Base-by-base conservation (phyloP, 2,113 vertebrate genomes). In the Ictalurus punctatus region DNA sequence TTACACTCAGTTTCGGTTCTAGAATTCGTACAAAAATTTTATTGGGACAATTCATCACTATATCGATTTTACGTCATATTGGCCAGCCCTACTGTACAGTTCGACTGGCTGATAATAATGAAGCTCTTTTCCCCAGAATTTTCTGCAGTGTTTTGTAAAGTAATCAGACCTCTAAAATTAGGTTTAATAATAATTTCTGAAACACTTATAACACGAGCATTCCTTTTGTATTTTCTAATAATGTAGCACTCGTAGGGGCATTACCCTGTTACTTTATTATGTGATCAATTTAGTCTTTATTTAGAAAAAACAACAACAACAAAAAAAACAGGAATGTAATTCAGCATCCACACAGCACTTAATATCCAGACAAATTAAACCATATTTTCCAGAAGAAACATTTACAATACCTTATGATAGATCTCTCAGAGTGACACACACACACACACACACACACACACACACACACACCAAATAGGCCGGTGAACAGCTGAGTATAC, bases 401-500 rank as follows among this genome's bases (percentile, higher is more conserved):
- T 9, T 63, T 63, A 63, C 27, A 69, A 30, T 63, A 63, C 12
- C 13, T 69, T 30, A 69, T 5, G 12, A 69, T 30, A 30, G 65
- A 8, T 7, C 16, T 21, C 69, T 73, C 67, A 30, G 30, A 71
- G 69, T 34, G 4, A 61, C 5, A 61, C 0, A 2, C 48, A 52
- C 48, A 48, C 44, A 34, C 34, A 0, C 34, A 30, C 5, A 37
- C 58, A 81, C 76, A 86, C 17, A 87, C 61, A 61, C n/a, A 58
- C 23, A 48, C 69, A 73, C 30, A 73, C 69, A 52, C 2, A 21
- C 44, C 76, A 52, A 23, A 52, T 27, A 23, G 76, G 44, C 40
- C 40, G 19, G 52, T 19, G 27, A 86, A 88, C 93, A 93, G 93
- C 93, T 93, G 92, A 94, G 88, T 91, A 92, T 58, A 91, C 88